These are phyloP conservation scores for Alosa alosa DNA, from an alignment of 2,113 vertebrate genomes.

Conservation along the genomic window DNA sequence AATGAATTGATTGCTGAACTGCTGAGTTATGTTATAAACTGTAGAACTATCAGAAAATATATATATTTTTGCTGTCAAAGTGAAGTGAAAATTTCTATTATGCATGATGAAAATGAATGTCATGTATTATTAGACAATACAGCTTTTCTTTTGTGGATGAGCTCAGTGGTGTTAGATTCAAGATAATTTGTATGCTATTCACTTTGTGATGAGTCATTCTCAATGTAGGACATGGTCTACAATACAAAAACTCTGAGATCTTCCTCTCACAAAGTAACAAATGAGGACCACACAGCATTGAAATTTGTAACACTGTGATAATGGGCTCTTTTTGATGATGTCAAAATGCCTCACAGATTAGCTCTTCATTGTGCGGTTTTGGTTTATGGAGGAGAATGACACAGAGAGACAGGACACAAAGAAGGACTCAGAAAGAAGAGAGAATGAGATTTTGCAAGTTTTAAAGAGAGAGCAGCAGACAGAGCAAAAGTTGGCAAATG, in stretches of 20 bases:
- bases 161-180: conserved; percentile 29
- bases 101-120: neutral
- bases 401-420: neutral
- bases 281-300: conserved; percentile 31
- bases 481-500: neutral
- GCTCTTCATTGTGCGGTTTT: neutral
- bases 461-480: neutral
- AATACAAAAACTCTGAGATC: conserved; percentile 31
- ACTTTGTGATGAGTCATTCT: conserved; percentile 31
- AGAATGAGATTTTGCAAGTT: neutral
- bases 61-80: neutral
- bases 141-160: neutral
- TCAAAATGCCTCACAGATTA: conserved; percentile 27
- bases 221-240: conserved; percentile 36
- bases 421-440: conserved; percentile 3
- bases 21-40: neutral
- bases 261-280: neutral
- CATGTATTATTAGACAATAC: neutral
- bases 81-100: neutral
- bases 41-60: neutral
- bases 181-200: conserved; percentile 17
- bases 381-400: conserved; percentile 21
- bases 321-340: conserved; percentile 37
- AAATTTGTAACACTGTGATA: conserved; percentile 22
- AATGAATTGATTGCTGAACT: neutral